Base-by-base conservation (phyloP, 2,888 invertebrate species). In the Strigamia maritima region DNA sequence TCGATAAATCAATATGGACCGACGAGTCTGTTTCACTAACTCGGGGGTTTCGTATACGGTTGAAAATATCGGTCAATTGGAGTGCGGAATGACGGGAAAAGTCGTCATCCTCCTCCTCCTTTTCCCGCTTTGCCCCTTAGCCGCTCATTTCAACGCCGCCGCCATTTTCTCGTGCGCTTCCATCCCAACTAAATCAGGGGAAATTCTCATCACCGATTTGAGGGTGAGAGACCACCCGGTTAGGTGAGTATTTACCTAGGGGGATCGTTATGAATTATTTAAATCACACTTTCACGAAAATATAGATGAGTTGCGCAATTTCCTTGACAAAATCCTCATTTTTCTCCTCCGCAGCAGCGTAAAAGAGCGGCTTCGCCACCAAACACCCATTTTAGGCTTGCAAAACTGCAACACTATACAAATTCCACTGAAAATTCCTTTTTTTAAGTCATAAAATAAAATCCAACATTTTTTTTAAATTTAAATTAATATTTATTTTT, bases 1-100 rank as follows among this genome's bases (percentile, higher is more conserved):
- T 70, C 70, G 28, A 70, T 70, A 70, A 70, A 70, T 70, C 70
- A n/a, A 70, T 70, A 70, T 26, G 70, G 35, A 35, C 14, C 26
- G 70, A 12, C 70, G 70, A 70, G 70, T 70, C 70, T 28, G 26
- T 24, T 70, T 16, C n/a, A 1, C 3, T n/a, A 7, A 26, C 1
- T 16, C 70, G 26, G 70, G 70, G 60, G 49, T 65, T 65, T 65
- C 44, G 44, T 44, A 44, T 3, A 70, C 70, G 70, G 28, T 54
- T 70, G 70, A 70, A 70, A 70, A 70, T 70, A 70, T 70, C 70
- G 70, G 14, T 28, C 16, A 70, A 70, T 70, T n/a, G 2, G 28
- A 26, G 70, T 8, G 70, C 2, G 70, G 70, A 70, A 70, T 28
- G 70, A 70, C 70, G 70, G 70, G 70, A 70, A 70, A 70, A 70